Percentiles rank a stretch among this genome's conserved stretches.
These are phyloP conservation scores for Thalpophila matura DNA, from an alignment of 2,888 invertebrate species.

Conservation along the genomic window DNA sequence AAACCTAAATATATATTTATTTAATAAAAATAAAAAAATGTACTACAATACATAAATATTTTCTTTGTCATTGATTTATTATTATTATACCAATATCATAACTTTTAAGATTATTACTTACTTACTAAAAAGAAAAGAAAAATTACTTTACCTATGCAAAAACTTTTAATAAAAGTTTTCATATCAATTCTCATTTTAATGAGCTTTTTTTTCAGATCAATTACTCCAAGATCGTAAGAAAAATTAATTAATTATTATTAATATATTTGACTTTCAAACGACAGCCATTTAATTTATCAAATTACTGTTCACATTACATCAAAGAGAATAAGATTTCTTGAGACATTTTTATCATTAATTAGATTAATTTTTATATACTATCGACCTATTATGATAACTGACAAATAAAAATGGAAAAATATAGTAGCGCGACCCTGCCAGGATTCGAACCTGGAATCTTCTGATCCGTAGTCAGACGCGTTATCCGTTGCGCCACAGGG, in stretches of 20 bases:
- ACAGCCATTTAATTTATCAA: slow-evolving; percentile 36
- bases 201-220: slow-evolving; percentile 29
- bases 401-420: slow-evolving; percentile 51
- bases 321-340: slow-evolving; percentile 29
- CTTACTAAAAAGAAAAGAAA: too few species aligned
- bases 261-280: slow-evolving; percentile 29
- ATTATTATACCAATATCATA: too few species aligned
- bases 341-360: slow-evolving; percentile 24
- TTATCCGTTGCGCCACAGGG: slow-evolving; percentile 93
- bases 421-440: slow-evolving; percentile 87
- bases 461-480: slow-evolving; percentile 94
- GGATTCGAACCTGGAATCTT: slow-evolving; percentile 93
- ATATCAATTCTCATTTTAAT: neutral
- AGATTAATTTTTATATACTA: neutral
- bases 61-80: too few species aligned
- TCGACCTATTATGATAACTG: neutral
- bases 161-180: too few species aligned
- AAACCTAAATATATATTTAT: too few species aligned
- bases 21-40: too few species aligned
- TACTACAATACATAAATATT: too few species aligned
- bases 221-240: slow-evolving; percentile 17
- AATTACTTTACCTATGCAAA: too few species aligned
- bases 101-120: too few species aligned
- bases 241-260: slow-evolving; percentile 46
- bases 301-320: slow-evolving; percentile 38